Evolutionary conservation across 1,140 invertebrate genomes (phyloP).

Genomic region (Antheraea mylitta): DNA sequence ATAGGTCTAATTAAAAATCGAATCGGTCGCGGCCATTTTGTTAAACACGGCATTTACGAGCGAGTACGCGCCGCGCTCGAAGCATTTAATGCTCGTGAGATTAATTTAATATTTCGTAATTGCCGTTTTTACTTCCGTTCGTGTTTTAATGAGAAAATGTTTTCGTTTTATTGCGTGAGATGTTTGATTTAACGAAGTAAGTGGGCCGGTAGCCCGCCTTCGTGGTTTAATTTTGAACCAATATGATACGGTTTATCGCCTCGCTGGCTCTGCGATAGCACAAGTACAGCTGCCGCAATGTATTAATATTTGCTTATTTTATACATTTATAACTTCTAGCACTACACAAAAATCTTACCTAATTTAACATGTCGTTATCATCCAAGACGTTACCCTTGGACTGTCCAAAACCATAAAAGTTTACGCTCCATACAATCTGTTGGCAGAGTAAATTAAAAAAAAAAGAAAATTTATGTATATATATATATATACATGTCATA

Average conservation of each 20-base stretch:
- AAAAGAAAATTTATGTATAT: too few relatives aligned
- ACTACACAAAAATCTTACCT: too few relatives aligned
- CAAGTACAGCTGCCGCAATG: too few relatives aligned
- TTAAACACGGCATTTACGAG: conserved; percentile 34
- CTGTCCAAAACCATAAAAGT: too few relatives aligned
- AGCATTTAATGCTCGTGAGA: conserved; percentile 30
- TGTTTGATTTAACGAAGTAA: conserved; percentile 10
- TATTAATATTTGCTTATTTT: too few relatives aligned
- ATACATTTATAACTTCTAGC: too few relatives aligned
- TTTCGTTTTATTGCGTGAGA: conserved; percentile 28
- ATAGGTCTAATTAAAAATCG: conserved; percentile 4
- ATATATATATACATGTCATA: too few relatives aligned
- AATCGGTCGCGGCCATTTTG: conserved; percentile 29
- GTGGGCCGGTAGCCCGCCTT: neutral
- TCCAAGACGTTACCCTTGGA: too few relatives aligned
- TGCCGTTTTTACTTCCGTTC: conserved; percentile 36
- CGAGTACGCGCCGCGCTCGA: conserved; percentile 14
- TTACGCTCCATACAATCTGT: too few relatives aligned
- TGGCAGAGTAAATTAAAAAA: too few relatives aligned
- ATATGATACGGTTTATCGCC: neutral
- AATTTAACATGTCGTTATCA: too few relatives aligned
- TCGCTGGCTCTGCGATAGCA: neutral
- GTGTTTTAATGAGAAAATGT: conserved; percentile 33
- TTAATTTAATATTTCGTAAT: conserved; percentile 46
- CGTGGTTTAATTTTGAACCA: neutral